Evolutionary conservation across 2,113 vertebrate species (phyloP).

Genomic region (Kryptolebias marmoratus): DNA sequence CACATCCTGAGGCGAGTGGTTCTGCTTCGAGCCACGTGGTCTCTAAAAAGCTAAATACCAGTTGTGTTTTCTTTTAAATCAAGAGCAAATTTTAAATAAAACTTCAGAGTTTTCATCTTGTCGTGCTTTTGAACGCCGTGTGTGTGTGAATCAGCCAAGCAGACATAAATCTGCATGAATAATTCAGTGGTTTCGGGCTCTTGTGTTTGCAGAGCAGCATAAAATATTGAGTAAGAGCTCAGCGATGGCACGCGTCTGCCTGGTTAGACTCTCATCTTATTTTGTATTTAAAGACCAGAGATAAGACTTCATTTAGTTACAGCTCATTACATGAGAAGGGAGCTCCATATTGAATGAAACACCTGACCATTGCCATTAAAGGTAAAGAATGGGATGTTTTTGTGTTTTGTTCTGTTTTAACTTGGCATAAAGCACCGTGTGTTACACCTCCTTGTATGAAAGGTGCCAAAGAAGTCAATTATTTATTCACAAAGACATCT

Average conservation of each 20-base stretch:
- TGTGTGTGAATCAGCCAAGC: conserved; percentile 67
- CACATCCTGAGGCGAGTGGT: too few relatives aligned
- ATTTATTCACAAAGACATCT: too few relatives aligned
- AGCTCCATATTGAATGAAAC: not conserved
- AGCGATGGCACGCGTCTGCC: conserved; percentile 35
- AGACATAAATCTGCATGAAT: conserved; percentile 71
- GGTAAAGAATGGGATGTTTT: too few relatives aligned
- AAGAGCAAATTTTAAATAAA: conserved; percentile 4
- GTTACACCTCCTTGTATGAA: too few relatives aligned
- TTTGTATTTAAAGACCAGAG: not conserved
- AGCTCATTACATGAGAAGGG: not conserved
- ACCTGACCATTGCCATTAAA: too few relatives aligned
- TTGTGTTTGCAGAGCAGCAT: conserved; percentile 64
- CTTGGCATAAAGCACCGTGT: too few relatives aligned
- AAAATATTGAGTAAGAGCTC: conserved; percentile 68
- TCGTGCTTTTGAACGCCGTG: conserved; percentile 14
- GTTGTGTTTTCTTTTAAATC: not conserved
- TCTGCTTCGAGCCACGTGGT: too few relatives aligned
- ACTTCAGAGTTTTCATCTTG: not conserved
- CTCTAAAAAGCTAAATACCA: too few relatives aligned
- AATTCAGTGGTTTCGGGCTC: conserved; percentile 66
- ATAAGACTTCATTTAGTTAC: not conserved
- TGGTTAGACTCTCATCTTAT: conserved; percentile 11
- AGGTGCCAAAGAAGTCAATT: too few relatives aligned
- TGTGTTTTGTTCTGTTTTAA: too few relatives aligned